Base-by-base conservation (phyloP, 2,797 vertebrate genomes). In the Mareca penelope region DNA sequence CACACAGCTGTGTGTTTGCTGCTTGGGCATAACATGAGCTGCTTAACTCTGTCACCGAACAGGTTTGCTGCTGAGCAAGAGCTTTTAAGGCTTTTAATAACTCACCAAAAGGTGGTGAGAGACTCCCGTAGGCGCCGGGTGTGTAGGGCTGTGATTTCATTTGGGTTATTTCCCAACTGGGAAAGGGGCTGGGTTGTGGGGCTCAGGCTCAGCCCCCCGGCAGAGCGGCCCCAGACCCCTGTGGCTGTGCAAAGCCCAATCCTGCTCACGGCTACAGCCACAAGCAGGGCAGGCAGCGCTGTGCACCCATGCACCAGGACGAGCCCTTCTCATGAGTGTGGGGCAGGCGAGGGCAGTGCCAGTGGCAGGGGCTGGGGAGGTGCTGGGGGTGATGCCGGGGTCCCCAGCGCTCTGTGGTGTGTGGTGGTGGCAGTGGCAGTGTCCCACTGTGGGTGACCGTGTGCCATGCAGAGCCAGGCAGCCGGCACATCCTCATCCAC, bases 401-500 rank as follows among this genome's bases (percentile, higher is more conserved):
- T 76, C 17, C 37, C 63, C 1, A 4, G 2, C 0, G 0, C 48
- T 60, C 7, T 0, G 10, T 0, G 29, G 8, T 35, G 7, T 14
- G 2, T 3, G 10, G 24, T 0, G 12, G 24, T n/a, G 31, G 18
- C 55, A 56, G 55, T 5, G 11, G 29, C 0, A 10, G 26, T 69
- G 77, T 7, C 64, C 14, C 12, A 1, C 53, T 2, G 0, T 5
- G 68, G 29, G 81, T 77, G 75, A 42, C 78, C 0, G 0, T 1
- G 28, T 52, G 86, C 46, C 31, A 13, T 2, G 3, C 82, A 24
- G 82, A 75, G 85, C 65, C 76, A 26, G 76, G 31, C 3, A 5
- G 55, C 63, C 2, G 1, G 4, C 35, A 1, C 4, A 0, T 68
- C 46, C 72, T 55, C 17, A 6, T 82, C 68, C 84, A 67, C 75